Conservation (phyloP, 2,888 invertebrate species). For the Agriopis marginaria region DNA sequence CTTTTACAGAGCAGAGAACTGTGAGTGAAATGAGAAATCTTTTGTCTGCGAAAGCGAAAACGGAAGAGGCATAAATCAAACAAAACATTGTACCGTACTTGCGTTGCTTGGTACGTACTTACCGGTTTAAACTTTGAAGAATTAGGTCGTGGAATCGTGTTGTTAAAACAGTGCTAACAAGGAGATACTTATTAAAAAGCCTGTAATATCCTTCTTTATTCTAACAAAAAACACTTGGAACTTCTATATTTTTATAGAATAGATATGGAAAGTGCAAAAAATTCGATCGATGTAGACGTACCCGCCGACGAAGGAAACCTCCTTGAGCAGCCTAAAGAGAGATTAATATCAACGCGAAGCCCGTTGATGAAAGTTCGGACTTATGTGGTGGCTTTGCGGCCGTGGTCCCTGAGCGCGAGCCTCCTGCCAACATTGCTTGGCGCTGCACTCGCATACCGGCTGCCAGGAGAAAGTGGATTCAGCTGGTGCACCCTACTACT, state of each 20-base stretch:
- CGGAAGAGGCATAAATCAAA: no score
- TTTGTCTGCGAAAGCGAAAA: no score
- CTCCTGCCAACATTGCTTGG: constrained; percentile 96
- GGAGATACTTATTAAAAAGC: no score
- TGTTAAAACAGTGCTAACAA: no score
- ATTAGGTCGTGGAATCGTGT: no score
- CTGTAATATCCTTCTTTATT: neutral
- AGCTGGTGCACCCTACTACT: constrained; percentile 92
- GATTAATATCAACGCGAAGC: constrained; percentile 66
- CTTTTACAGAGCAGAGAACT: no score
- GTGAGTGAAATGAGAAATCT: no score
- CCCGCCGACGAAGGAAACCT: constrained; percentile 77
- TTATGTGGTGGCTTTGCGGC: constrained; percentile 94
- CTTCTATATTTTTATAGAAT: neutral
- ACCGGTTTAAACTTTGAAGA: no score
- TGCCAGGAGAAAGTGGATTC: constrained; percentile 91
- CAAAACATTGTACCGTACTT: no score
- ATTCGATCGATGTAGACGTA: constrained; percentile 68
- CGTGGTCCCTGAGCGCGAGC: constrained; percentile 97
- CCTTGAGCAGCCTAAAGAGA: constrained; percentile 77
- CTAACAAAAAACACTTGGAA: neutral
- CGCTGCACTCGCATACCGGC: constrained; percentile 94
- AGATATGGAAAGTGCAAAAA: constrained; percentile 60
- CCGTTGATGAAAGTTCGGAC: constrained; percentile 95
- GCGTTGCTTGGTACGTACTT: no score